Base-by-base conservation (phyloP, 2,888 invertebrate species). In the Anoplius nigerrimus region DNA sequence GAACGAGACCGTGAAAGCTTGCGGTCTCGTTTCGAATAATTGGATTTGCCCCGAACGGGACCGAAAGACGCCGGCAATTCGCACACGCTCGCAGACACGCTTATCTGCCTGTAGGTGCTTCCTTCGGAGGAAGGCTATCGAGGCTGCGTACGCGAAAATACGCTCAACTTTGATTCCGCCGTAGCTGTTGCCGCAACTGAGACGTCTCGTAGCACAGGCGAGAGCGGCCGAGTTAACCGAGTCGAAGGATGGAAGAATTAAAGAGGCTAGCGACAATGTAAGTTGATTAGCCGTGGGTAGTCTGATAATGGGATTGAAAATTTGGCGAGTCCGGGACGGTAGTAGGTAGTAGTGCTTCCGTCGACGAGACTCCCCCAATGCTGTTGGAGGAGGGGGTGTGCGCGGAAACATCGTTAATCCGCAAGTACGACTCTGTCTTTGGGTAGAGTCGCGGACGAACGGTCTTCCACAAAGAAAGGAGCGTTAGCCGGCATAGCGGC, bases 11-110 rank as follows among this genome's bases (percentile, higher is more conserved):
- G 79, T 84, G 82, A 85, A 84, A 83, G 85, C 84, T 82, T 77
- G 83, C 80, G 82, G 82, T 85, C 81, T 83, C 84, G 82, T 85
- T 84, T 84, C 84, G 83, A 85, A 84, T 85, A 86, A 86, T 85
- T 85, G 85, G 84, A 85, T 85, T 84, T 82, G 81, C 83, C 80
- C 74, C 76, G 72, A 80, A 83, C 76, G 78, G 77, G 74, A 81
- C 75, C 74, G 76, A 81, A 79, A 74, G 78, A 79, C 77, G 75
- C 61, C 68, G 69, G 66, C 48, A 34, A 34, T 34, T 5, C 34
- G 34, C 34, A 34, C 34, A 34, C 34, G 34, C 34, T 8, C 34
- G 34, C 34, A 6, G 6, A 6, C 3, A 24, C 24, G 24, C 24
- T 2, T 24, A 13, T 13, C 1, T 1, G 34, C 34, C n/a, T n/a